Percentiles rank a stretch among this genome's conserved stretches.
Evolutionary conservation across 2,888 invertebrate species (phyloP).

Genomic region (Pseudoips prasinana): DNA sequence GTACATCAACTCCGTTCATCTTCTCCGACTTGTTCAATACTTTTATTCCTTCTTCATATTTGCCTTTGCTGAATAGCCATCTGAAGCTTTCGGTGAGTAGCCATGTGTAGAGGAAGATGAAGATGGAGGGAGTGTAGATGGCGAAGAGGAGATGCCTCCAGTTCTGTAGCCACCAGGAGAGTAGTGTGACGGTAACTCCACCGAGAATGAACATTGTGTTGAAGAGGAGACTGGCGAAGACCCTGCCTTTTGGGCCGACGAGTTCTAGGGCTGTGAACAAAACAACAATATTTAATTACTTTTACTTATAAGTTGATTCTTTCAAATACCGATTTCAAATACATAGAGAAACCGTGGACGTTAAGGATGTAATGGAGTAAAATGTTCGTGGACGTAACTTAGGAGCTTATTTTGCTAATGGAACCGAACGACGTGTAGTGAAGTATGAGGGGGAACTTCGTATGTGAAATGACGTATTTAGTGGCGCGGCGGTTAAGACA

Average conservation of each 20-base stretch:
- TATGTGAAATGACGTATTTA: no score
- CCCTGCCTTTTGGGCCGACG: conserved; percentile 73
- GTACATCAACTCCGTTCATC: conserved; percentile 80
- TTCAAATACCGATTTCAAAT: no score
- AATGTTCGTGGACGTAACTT: no score
- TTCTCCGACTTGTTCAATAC: conserved; percentile 84
- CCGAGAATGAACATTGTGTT: conserved; percentile 77
- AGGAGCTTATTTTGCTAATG: no score
- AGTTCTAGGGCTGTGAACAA: conserved; percentile 65
- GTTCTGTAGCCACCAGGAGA: conserved; percentile 71
- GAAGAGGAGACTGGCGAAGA: conserved; percentile 70
- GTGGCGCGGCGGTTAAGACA: no score
- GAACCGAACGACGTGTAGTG: no score
- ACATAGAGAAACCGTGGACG: no score
- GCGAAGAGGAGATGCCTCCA: conserved; percentile 71
- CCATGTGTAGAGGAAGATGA: conserved; percentile 67
- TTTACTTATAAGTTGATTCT: no score
- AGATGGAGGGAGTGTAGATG: conserved; percentile 69
- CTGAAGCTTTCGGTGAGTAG: conserved; percentile 68
- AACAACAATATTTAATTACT: no score
- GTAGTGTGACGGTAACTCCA: conserved; percentile 66
- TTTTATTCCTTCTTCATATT: conserved; percentile 84
- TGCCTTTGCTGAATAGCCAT: conserved; percentile 83
- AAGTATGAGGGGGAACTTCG: no score
- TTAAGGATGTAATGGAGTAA: no score